phyloP scores from a whole-genome alignment of 2,888 invertebrate genomes.

The Pogonocherus hispidulus region DNA sequence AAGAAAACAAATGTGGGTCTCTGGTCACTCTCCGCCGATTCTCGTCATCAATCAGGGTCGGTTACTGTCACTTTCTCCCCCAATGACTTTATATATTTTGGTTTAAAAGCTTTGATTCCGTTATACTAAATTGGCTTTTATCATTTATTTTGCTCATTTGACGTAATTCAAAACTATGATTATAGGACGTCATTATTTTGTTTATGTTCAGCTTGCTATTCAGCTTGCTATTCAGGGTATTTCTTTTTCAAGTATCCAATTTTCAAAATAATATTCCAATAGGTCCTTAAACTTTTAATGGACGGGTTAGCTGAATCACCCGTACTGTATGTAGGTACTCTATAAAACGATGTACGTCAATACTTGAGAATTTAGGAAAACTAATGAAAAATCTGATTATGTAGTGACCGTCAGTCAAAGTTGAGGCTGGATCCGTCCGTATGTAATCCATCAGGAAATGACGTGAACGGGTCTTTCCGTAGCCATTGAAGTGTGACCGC shows the following conservation, averaged over 20 bases:
- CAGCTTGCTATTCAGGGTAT: too few species aligned
- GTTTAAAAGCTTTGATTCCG: conserved; percentile 36
- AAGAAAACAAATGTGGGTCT: conserved; percentile 66
- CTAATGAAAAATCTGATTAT: conserved; percentile 42
- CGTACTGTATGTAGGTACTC: too few species aligned
- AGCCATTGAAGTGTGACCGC: conserved; percentile 69
- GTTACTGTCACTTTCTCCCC: conserved; percentile 39
- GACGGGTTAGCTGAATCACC: too few species aligned
- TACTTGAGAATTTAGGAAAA: conserved; percentile 8
- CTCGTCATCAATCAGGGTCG: conserved; percentile 60
- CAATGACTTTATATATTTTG: conserved; percentile 37
- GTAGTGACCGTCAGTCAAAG: conserved; percentile 53
- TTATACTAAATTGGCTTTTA: conserved; percentile 34
- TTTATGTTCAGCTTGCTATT: too few species aligned
- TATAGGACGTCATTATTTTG: too few species aligned
- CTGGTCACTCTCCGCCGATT: conserved; percentile 60
- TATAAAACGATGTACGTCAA: too few species aligned
- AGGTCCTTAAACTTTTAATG: too few species aligned
- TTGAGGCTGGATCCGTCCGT: conserved; percentile 48
- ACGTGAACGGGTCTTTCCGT: conserved; percentile 66
- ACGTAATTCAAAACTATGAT: background rate
- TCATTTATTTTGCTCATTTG: conserved; percentile 31
- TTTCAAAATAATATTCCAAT: too few species aligned
- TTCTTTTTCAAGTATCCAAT: too few species aligned
- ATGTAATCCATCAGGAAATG: conserved; percentile 65